Evolutionary conservation across 1,140 invertebrate species (phyloP).

Genomic region (Cotesia vestalis): DNA sequence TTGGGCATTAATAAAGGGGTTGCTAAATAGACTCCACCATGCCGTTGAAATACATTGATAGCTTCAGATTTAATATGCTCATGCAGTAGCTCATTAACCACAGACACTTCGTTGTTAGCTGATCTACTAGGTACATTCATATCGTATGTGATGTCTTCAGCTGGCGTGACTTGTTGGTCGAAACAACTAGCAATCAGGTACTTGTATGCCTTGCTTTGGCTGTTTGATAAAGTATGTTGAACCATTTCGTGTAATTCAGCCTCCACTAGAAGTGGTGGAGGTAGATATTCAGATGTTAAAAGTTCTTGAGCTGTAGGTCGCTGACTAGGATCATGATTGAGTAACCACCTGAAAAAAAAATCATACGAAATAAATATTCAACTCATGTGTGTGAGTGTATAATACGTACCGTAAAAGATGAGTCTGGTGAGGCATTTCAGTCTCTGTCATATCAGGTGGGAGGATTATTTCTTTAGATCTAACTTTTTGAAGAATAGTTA

Average conservation of each 20-base stretch:
- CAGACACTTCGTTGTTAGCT: constrained; percentile 44
- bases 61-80: constrained; percentile 61
- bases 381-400: too few relatives aligned
- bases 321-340: constrained; percentile 84
- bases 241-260: constrained; percentile 81
- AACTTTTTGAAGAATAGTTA: constrained; percentile 77
- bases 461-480: constrained; percentile 75
- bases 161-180: constrained; percentile 72
- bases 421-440: constrained; percentile 60
- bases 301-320: constrained; percentile 87
- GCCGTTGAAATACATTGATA: constrained; percentile 76
- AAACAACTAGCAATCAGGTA: constrained; percentile 78
- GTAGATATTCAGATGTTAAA: constrained; percentile 81
- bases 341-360: constrained; percentile 71
- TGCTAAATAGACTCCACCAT: constrained; percentile 78
- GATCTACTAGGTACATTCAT: constrained; percentile 67
- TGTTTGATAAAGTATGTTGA: constrained; percentile 79
- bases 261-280: constrained; percentile 81
- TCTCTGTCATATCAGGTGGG: constrained; percentile 70
- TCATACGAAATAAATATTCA: too few relatives aligned
- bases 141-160: constrained; percentile 81
- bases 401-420: constrained; percentile 61
- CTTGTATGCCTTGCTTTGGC: constrained; percentile 83
- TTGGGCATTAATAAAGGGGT: constrained; percentile 83
- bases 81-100: constrained; percentile 47